These are phyloP conservation scores for Himalopsyche japonica DNA, from an alignment of 2,888 invertebrate genomes.

Conservation along the genomic window DNA sequence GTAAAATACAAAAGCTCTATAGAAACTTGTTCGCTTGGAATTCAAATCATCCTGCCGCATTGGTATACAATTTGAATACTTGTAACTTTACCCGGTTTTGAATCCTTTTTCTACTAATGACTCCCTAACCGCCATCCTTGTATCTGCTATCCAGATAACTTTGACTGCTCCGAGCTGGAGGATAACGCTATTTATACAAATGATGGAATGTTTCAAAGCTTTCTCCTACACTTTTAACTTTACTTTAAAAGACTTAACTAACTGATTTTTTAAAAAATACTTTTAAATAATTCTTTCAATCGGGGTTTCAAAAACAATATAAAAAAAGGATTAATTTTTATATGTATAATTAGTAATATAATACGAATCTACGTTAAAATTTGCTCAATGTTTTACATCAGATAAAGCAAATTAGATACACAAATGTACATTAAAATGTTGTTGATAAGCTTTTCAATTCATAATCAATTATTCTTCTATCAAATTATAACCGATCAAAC, in stretches of 20 bases:
- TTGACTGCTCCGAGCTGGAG: neutral
- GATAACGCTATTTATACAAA: neutral
- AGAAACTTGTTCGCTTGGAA: slow-evolving; percentile 35
- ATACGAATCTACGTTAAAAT: too few species aligned
- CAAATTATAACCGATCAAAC: too few species aligned
- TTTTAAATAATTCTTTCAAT: too few species aligned
- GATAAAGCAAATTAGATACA: too few species aligned
- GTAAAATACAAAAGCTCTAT: neutral
- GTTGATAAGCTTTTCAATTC: too few species aligned
- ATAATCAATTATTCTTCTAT: too few species aligned
- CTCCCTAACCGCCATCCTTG: neutral
- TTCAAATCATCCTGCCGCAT: slow-evolving; percentile 36
- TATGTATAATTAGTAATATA: too few species aligned
- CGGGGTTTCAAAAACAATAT: too few species aligned
- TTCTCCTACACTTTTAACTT: neutral
- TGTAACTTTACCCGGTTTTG: slow-evolving; percentile 27
- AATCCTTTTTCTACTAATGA: neutral
- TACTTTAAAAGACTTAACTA: neutral
- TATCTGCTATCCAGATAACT: neutral
- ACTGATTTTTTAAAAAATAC: too few species aligned
- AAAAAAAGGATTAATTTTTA: too few species aligned
- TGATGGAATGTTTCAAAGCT: neutral
- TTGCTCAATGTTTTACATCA: too few species aligned
- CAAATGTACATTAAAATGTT: too few species aligned
- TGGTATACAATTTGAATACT: slow-evolving; percentile 37